A percentile compares a stretch with the other conserved stretches of the same genome.
These are phyloP conservation scores for Enteromius treurensis DNA, from an alignment of 2,797 vertebrate species.

Conservation along the genomic window DNA sequence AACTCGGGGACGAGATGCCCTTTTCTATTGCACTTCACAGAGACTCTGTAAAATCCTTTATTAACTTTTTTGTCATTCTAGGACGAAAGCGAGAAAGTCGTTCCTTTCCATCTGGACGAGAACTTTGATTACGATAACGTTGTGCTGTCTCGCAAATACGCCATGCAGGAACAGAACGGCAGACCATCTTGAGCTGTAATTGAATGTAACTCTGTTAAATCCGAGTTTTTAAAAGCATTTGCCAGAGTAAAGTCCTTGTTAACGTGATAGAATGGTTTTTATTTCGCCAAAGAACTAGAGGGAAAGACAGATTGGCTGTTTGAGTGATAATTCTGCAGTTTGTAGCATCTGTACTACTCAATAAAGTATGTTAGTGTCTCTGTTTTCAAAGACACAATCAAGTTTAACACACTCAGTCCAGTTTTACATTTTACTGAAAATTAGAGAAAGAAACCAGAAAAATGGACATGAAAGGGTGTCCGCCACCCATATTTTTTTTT, in stretches of 20 bases:
- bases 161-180: slow-evolving; percentile 39
- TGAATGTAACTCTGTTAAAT: slow-evolving; percentile 14
- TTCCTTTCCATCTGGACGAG: slow-evolving; percentile 76
- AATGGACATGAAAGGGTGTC: background rate
- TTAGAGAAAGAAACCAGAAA: background rate
- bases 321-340: background rate
- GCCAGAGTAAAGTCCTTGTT: slow-evolving; percentile 29
- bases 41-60: background rate
- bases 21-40: background rate
- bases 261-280: background rate
- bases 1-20: background rate
- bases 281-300: background rate
- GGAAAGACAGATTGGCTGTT: background rate
- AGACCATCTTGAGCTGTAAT: slow-evolving; percentile 45
- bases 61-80: slow-evolving; percentile 45
- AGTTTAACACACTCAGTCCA: background rate
- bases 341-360: background rate
- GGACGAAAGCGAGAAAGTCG: slow-evolving; percentile 70
- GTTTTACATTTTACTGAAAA: background rate
- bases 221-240: slow-evolving; percentile 1
- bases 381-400: background rate
- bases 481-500: background rate
- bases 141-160: slow-evolving; percentile 73
- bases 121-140: slow-evolving; percentile 81
- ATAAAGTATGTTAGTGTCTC: background rate